Conservation (phyloP, 35 echinoderm and acorn worm species). For the Chiridota heheva region DNA sequence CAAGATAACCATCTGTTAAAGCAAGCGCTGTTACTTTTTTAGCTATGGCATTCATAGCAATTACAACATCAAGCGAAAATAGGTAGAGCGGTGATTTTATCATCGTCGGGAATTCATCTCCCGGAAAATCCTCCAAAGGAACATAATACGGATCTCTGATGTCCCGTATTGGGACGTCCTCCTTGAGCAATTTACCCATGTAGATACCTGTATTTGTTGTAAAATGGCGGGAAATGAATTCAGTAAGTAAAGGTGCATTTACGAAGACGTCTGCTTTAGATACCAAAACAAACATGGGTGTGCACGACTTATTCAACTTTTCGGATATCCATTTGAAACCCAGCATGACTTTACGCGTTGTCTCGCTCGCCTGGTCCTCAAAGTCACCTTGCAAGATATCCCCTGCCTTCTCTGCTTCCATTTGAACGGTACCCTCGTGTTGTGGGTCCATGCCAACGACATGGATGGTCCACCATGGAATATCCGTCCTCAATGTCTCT, state of each 20-base stretch:
- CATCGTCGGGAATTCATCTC: slow-evolving; percentile 57
- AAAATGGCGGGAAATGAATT: slow-evolving; percentile 53
- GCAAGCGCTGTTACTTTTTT: slow-evolving; percentile 67
- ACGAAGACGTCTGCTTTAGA: slow-evolving; percentile 66
- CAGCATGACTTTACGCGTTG: slow-evolving; percentile 77
- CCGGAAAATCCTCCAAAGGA: slow-evolving; percentile 48
- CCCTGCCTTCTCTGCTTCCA: slow-evolving; percentile 11
- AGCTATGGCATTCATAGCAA: slow-evolving; percentile 50
- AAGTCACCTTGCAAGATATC: slow-evolving; percentile 95
- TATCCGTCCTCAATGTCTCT: slow-evolving; percentile 11
- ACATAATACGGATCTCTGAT: slow-evolving; percentile 51
- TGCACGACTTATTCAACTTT: slow-evolving; percentile 12
- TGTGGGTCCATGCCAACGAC: slow-evolving; percentile 39
- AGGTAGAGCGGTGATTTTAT: slow-evolving; percentile 63
- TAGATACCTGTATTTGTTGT: slow-evolving; percentile 35
- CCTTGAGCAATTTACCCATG: slow-evolving; percentile 63
- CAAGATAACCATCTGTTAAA: slow-evolving; percentile 87
- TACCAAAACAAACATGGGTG: slow-evolving; percentile 61
- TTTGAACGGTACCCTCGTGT: slow-evolving; percentile 4
- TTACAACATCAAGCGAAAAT: slow-evolving; percentile 67
- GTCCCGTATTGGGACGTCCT: slow-evolving; percentile 74
- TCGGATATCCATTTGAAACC: slow-evolving; percentile 69
- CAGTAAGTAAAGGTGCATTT: slow-evolving; percentile 54
- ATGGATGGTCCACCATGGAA: slow-evolving; percentile 71
- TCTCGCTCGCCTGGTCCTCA: slow-evolving; percentile 52